Evolutionary conservation across 2,888 invertebrate species (phyloP).

Genomic region (Sarcophaga rosellei): DNA sequence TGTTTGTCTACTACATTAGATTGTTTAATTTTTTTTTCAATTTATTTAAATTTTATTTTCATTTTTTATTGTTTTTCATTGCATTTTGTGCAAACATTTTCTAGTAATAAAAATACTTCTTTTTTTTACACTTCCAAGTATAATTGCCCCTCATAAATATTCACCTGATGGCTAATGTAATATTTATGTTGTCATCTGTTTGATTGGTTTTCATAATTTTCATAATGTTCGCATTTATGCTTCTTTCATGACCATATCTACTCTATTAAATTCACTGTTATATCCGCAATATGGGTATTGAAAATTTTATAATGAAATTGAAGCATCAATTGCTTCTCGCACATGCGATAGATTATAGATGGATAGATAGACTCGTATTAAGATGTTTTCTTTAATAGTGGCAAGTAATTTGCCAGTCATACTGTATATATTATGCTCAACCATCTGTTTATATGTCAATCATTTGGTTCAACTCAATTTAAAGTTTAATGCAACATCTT

Average conservation of each 20-base stretch:
- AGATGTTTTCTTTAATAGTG: background rate
- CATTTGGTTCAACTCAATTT: background rate
- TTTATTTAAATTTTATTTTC: no score
- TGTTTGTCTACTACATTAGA: no score
- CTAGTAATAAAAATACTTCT: background rate
- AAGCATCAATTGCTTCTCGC: background rate
- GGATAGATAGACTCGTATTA: background rate
- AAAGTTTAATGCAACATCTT: slow-evolving; percentile 5
- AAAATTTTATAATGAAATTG: background rate
- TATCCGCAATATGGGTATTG: background rate
- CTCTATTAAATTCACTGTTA: background rate
- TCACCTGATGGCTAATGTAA: background rate
- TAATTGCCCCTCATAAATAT: background rate
- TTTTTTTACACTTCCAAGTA: background rate
- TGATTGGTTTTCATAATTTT: background rate
- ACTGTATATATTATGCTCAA: background rate
- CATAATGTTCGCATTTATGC: background rate
- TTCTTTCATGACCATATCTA: background rate
- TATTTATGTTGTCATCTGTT: background rate
- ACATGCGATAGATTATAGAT: background rate
- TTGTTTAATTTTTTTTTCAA: no score
- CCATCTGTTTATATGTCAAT: background rate
- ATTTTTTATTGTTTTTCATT: no score
- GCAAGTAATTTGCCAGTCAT: background rate
- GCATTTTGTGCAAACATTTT: background rate